These are phyloP conservation scores for Leptopilina clavipes DNA, from an alignment of 1,140 invertebrate genomes.

Conservation along the genomic window DNA sequence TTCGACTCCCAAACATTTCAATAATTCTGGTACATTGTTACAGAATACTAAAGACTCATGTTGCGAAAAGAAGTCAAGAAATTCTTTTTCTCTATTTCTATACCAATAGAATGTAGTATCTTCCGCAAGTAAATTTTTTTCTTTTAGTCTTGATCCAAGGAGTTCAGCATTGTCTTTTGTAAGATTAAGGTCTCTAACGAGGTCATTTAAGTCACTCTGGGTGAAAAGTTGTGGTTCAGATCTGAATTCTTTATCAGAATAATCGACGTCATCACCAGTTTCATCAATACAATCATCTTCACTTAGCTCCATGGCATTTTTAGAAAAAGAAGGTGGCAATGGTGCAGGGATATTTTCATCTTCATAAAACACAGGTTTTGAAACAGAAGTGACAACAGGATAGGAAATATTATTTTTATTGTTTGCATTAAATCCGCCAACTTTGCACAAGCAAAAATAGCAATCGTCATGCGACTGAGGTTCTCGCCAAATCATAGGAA, in stretches of 20 bases:
- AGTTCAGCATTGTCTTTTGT: slow-evolving; percentile 60
- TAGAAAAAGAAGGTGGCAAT: not conserved
- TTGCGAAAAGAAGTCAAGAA: slow-evolving; percentile 40
- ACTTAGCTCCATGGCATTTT: slow-evolving; percentile 9
- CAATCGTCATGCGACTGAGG: slow-evolving; percentile 55
- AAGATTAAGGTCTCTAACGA: slow-evolving; percentile 62
- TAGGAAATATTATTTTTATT: slow-evolving; percentile 44
- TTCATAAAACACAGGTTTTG: slow-evolving; percentile 30
- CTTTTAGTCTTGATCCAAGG: slow-evolving; percentile 57
- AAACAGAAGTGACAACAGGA: not conserved
- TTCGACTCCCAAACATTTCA: slow-evolving; percentile 24
- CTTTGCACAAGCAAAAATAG: slow-evolving; percentile 55
- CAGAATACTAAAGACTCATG: slow-evolving; percentile 43
- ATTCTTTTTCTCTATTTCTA: slow-evolving; percentile 41
- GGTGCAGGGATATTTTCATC: slow-evolving; percentile 8
- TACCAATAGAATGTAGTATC: slow-evolving; percentile 36
- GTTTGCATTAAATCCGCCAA: slow-evolving; percentile 49
- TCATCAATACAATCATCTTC: slow-evolving; percentile 8
- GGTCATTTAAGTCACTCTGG: slow-evolving; percentile 55
- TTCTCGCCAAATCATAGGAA: slow-evolving; percentile 55
- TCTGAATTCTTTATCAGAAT: not conserved
- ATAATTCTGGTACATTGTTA: slow-evolving; percentile 40
- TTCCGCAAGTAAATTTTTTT: slow-evolving; percentile 40
- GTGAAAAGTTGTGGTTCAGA: not conserved
- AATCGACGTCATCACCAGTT: slow-evolving; percentile 46